Conservation (phyloP, 1,140 invertebrate genomes). For the Platyura marginata region DNA sequence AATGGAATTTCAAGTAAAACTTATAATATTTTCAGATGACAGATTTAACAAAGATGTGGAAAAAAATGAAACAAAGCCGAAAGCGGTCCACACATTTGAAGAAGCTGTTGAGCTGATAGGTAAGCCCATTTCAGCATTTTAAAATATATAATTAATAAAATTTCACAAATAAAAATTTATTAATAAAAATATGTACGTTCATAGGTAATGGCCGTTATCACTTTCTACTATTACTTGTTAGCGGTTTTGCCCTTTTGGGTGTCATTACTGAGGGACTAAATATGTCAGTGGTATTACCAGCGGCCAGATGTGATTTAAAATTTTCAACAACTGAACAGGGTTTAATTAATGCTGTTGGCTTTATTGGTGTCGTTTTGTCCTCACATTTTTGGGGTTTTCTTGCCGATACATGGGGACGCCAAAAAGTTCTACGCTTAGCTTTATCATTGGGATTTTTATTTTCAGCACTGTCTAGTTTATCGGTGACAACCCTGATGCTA, state of each 20-base stretch:
- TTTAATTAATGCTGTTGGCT: conserved; percentile 41
- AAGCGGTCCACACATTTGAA: conserved; percentile 42
- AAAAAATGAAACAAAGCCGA: no score
- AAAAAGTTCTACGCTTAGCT: conserved; percentile 43
- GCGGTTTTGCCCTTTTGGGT: conserved; percentile 17
- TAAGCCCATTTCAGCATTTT: not conserved
- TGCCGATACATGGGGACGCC: conserved; percentile 54
- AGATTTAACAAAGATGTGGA: not conserved
- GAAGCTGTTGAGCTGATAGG: conserved; percentile 15
- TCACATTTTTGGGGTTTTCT: conserved; percentile 59
- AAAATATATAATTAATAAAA: not conserved
- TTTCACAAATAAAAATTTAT: not conserved
- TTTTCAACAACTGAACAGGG: conserved; percentile 41
- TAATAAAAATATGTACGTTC: not conserved
- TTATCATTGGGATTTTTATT: conserved; percentile 43
- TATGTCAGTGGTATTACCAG: conserved; percentile 16
- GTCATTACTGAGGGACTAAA: conserved; percentile 21
- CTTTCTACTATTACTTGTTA: conserved; percentile 13
- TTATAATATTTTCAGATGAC: not conserved
- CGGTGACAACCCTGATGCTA: conserved; percentile 46
- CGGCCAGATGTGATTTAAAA: conserved; percentile 34
- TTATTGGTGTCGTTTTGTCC: conserved; percentile 39
- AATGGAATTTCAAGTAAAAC: not conserved
- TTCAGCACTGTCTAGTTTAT: conserved; percentile 42
- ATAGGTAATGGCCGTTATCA: conserved; percentile 14